Evolutionary conservation across 2,113 vertebrate species (phyloP).

Genomic region (Tinamus guttatus): DNA sequence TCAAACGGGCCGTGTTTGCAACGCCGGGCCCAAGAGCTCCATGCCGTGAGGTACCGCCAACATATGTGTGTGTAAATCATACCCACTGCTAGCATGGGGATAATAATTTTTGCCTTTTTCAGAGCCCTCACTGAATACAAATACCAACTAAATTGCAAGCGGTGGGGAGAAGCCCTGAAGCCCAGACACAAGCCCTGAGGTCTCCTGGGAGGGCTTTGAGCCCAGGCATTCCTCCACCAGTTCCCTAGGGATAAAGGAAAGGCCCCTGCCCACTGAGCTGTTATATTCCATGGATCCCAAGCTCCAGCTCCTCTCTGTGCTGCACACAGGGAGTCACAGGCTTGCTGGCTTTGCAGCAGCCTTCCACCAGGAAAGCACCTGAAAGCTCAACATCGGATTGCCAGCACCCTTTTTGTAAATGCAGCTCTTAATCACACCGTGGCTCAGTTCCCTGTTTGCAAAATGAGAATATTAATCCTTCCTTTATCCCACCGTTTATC

Average conservation of each 20-base stretch:
- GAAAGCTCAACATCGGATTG: not conserved
- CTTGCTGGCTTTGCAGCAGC: not conserved
- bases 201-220: not conserved
- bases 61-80: not conserved
- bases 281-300: not conserved
- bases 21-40: no score
- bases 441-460: slow-evolving; percentile 8
- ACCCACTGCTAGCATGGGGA: no score
- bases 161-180: not conserved
- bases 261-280: not conserved
- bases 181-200: not conserved
- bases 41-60: accelerated
- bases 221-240: not conserved
- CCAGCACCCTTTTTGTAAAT: not conserved
- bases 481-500: slow-evolving; percentile 41
- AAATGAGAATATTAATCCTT: slow-evolving; percentile 49
- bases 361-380: not conserved
- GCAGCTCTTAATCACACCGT: not conserved
- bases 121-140: not conserved
- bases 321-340: not conserved
- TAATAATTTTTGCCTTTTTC: not conserved
- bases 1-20: not conserved
- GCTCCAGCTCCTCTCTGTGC: not conserved
- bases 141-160: not conserved
- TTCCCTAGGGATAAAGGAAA: not conserved